These are phyloP conservation scores for Noturus placidus DNA, from an alignment of 2,113 vertebrate species.

Conservation along the genomic window DNA sequence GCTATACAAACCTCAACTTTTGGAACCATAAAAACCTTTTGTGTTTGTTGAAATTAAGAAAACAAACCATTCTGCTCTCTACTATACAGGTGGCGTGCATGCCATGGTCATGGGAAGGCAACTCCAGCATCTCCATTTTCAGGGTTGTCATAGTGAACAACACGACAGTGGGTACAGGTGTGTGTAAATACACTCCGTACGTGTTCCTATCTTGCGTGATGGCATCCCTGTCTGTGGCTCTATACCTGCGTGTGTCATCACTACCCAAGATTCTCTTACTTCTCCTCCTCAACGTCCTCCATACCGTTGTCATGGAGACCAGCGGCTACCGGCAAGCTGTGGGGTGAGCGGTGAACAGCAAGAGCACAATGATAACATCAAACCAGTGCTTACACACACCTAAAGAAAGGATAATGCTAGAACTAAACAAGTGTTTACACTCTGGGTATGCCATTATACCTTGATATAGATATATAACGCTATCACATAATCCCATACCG, in stretches of 20 bases:
- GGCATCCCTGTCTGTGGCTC: constrained; percentile 84
- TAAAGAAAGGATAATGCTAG: background rate
- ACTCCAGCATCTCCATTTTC: constrained; percentile 75
- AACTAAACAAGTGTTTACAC: background rate
- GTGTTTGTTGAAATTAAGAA: background rate
- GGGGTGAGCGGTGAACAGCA: constrained; percentile 72
- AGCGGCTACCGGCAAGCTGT: constrained; percentile 84
- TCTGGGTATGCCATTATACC: background rate
- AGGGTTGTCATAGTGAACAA: constrained; percentile 70
- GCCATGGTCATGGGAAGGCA: constrained; percentile 80
- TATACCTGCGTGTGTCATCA: constrained; percentile 93
- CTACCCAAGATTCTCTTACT: constrained; percentile 92
- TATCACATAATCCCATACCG: background rate
- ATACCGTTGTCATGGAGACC: constrained; percentile 90
- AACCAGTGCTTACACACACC: background rate
- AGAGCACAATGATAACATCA: background rate
- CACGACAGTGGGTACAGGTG: constrained; percentile 68
- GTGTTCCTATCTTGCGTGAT: constrained; percentile 90
- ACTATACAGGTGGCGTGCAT: constrained; percentile 85
- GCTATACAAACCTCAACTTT: background rate
- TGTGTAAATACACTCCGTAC: constrained; percentile 83
- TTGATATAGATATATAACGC: background rate
- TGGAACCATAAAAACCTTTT: background rate
- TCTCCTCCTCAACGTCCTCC: constrained; percentile 83
- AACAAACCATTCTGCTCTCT: constrained; percentile 68